These are phyloP conservation scores for Lemur catta DNA, from an alignment of 2,797 vertebrate species.

Conservation along the genomic window DNA sequence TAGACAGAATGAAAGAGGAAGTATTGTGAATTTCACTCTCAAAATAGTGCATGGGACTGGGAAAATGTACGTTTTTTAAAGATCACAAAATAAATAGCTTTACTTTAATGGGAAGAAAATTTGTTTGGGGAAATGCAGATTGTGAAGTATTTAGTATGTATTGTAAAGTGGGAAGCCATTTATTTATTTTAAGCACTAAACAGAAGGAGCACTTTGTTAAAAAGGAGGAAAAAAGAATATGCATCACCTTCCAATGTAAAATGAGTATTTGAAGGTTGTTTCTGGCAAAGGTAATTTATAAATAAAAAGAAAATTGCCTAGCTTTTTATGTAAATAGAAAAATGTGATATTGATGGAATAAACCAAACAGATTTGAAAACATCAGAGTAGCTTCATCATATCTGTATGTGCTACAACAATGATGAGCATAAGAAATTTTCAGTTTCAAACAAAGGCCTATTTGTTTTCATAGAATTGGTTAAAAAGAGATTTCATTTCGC, in stretches of 20 bases:
- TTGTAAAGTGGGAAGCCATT: background rate
- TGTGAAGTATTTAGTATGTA: background rate
- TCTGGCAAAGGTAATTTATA: background rate
- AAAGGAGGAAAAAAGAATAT: background rate
- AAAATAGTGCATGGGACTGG: background rate
- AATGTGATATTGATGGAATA: background rate
- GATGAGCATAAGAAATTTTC: background rate
- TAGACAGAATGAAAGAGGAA: background rate
- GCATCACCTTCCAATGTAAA: background rate
- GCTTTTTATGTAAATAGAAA: background rate
- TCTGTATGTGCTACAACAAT: background rate
- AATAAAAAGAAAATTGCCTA: background rate
- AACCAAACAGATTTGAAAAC: background rate
- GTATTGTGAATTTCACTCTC: background rate
- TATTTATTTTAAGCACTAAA: slow-evolving; percentile 17
- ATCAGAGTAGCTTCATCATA: background rate
- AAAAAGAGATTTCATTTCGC: background rate
- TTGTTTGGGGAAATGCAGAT: background rate
- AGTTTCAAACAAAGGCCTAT: background rate
- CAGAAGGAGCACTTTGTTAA: background rate
- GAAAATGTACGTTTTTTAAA: slow-evolving; percentile 8
- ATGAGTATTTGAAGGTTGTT: background rate
- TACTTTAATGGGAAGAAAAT: slow-evolving; percentile 1
- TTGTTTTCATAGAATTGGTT: slow-evolving; percentile 13
- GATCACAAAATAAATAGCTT: background rate